These are phyloP conservation scores for Lepidurus couesii DNA, from an alignment of 1,140 invertebrate species.

Conservation along the genomic window DNA sequence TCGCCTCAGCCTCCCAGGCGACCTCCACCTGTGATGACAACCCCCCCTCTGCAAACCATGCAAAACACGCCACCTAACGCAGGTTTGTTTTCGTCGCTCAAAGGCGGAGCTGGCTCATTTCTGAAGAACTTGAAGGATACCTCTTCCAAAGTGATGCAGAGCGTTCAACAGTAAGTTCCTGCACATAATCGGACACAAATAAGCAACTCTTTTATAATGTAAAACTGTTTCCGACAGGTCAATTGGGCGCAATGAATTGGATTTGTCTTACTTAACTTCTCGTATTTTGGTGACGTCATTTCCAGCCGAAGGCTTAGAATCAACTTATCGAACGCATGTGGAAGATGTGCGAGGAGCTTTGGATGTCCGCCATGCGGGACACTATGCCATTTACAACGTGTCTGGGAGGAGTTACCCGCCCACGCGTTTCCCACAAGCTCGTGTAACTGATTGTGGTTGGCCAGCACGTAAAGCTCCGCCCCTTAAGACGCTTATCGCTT, in stretches of 20 bases:
- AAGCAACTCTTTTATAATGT: no score
- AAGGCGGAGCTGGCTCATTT: constrained; percentile 75
- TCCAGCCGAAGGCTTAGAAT: constrained; percentile 88
- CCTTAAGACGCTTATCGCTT: constrained; percentile 66
- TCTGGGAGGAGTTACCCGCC: constrained; percentile 57
- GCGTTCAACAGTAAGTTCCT: constrained; percentile 77
- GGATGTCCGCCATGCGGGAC: constrained; percentile 64
- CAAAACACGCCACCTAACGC: constrained; percentile 38
- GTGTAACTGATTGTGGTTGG: constrained; percentile 54
- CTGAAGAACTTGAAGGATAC: constrained; percentile 94
- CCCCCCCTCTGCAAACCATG: constrained; percentile 22
- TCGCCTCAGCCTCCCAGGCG: constrained; percentile 38
- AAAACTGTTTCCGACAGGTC: constrained; percentile 51
- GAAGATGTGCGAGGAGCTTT: constrained; percentile 77
- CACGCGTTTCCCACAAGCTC: constrained; percentile 50
- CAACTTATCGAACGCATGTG: constrained; percentile 84
- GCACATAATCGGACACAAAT: not conserved
- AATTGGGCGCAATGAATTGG: constrained; percentile 79
- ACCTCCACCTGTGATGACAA: constrained; percentile 42
- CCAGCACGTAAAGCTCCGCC: constrained; percentile 63
- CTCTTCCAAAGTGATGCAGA: constrained; percentile 92
- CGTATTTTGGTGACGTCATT: constrained; percentile 85
- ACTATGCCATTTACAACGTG: constrained; percentile 76
- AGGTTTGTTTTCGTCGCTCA: constrained; percentile 70
- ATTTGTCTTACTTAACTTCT: constrained; percentile 85